Base-by-base conservation (phyloP, 2,888 invertebrate genomes). In the Patella ulyssiponensis region DNA sequence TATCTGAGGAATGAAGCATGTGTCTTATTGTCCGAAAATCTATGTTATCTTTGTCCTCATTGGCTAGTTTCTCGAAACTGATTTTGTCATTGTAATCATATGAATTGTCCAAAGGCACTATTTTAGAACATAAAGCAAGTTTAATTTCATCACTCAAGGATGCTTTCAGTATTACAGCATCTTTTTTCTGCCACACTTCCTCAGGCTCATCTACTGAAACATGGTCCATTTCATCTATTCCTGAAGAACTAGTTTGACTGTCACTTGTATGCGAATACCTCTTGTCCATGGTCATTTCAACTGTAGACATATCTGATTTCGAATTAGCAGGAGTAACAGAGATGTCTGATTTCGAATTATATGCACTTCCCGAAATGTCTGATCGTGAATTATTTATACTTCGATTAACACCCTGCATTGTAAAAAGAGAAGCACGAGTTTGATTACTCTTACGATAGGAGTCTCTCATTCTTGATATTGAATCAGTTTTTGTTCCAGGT, bases 21-120 rank as follows among this genome's bases (percentile, higher is more conserved):
- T 84, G 82, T 17, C 86, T 78, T 51, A 88, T 77, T 1, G 87
- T 86, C 20, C 87, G 79, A 72, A 88, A 82, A 77, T 88, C 87
- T n/a, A 82, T 73, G 23, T 69, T 54, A 52, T 73, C 73, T 64
- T 33, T 64, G n/a, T 75, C 44, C 17, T 69, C 72, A 64, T 78
- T 71, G 27, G 33, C 20, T 52, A 44, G 17, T 64, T 64, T 20
- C 20, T 64, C 20, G 3, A 64, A 23, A 64, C 64, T 23, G 11
- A 23, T 15, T 20, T 23, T 20, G 23, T 64, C 23, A 23, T 64
- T 20, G 23, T 64, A 64, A 64, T 64, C 23, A 20, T 23, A 23
- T 23, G 20, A 20, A 64, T 23, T 64, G 20, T 64, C 64, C 9
- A 44, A 44, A 2, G 74, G 54, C 14, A 71, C 58, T n/a, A 74